These are phyloP conservation scores for Andrena minutula DNA, from an alignment of 2,888 invertebrate genomes.

Conservation along the genomic window DNA sequence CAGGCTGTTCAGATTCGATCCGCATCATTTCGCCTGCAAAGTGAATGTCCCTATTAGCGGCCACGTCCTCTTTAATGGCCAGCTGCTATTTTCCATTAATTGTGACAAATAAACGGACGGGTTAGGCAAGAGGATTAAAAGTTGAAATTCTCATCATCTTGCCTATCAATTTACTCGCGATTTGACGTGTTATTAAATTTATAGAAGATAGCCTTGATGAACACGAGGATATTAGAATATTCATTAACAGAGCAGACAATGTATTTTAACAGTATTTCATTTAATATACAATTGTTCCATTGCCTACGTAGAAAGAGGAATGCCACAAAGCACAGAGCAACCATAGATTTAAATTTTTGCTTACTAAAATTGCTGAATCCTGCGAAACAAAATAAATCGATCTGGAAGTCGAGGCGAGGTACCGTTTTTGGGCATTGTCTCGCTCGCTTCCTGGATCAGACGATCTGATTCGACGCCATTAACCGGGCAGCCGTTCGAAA, in stretches of 20 bases:
- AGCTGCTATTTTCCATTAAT: background rate
- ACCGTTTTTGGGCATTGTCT: background rate
- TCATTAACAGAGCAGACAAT: too few relatives aligned
- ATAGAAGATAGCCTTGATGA: background rate
- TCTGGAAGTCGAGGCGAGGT: background rate
- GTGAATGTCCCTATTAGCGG: background rate
- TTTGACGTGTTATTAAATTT: background rate
- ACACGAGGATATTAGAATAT: background rate
- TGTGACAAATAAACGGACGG: background rate
- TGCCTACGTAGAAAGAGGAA: too few relatives aligned
- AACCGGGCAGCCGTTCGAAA: conserved; percentile 16
- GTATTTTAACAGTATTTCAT: too few relatives aligned
- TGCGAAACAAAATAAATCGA: background rate
- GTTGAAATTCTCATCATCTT: background rate
- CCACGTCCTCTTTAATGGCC: background rate
- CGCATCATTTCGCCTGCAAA: background rate
- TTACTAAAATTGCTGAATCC: background rate
- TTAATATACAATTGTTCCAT: too few relatives aligned
- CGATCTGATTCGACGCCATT: background rate
- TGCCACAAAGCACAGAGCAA: too few relatives aligned
- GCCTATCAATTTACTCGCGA: background rate
- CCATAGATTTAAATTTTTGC: too few relatives aligned
- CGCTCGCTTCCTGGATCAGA: background rate
- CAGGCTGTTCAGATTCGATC: background rate
- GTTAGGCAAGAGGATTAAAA: background rate